Conservation (phyloP, 2,888 invertebrate genomes). For the Epiperipatus broadwayi region DNA sequence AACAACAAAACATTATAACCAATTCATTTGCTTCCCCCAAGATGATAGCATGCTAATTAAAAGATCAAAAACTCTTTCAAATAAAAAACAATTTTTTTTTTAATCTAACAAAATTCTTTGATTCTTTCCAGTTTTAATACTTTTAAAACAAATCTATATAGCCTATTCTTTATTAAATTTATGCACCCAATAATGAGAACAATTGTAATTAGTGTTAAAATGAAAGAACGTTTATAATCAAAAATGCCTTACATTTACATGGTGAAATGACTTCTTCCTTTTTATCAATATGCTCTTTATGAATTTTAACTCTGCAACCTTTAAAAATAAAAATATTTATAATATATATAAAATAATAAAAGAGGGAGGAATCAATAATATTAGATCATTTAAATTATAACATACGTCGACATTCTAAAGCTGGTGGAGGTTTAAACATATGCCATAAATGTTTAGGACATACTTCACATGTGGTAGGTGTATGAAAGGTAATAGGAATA, state of each 20-base stretch:
- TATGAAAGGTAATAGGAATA: conserved; percentile 85
- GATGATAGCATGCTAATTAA: too few relatives aligned
- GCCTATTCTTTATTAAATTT: too few relatives aligned
- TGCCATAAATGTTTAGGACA: conserved; percentile 94
- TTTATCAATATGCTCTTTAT: conserved; percentile 82
- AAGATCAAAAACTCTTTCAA: too few relatives aligned
- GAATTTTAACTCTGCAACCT: conserved; percentile 92
- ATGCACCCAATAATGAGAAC: neutral
- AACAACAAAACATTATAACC: too few relatives aligned
- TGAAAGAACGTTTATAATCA: neutral
- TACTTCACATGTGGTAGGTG: conserved; percentile 93
- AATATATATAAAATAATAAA: conserved; percentile 10
- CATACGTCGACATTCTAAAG: conserved; percentile 80
- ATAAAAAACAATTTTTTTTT: too few relatives aligned
- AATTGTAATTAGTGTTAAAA: neutral
- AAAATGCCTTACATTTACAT: conserved; percentile 43
- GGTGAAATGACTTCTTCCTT: conserved; percentile 70
- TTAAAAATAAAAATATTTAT: conserved; percentile 17
- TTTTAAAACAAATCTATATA: too few relatives aligned
- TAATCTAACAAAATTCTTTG: too few relatives aligned
- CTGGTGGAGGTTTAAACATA: conserved; percentile 91
- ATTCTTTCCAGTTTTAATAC: too few relatives aligned
- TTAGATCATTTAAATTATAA: conserved; percentile 5
- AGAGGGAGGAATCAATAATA: conserved; percentile 11
- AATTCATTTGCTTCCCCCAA: too few relatives aligned